Conservation (phyloP, 2,797 vertebrate genomes). For the Syngnathus rostellatus region DNA sequence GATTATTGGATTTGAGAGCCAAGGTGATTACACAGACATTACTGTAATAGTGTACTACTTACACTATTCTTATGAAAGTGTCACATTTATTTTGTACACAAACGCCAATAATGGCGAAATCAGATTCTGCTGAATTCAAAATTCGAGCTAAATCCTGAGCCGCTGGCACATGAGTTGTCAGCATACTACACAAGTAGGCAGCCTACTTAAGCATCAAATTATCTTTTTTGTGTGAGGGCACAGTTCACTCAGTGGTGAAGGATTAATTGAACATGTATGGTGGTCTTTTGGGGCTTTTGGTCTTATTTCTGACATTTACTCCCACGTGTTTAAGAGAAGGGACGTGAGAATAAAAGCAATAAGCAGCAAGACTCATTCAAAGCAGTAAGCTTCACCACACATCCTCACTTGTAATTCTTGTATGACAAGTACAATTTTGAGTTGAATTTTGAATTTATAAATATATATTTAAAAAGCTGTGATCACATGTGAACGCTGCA, state of each 20-base stretch:
- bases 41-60: constrained; percentile 3
- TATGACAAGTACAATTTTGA: not conserved
- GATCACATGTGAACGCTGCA: constrained; percentile 17
- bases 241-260: not conserved
- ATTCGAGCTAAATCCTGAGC: not conserved
- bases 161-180: not conserved
- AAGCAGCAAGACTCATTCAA: not conserved
- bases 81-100: not conserved
- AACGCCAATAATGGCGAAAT: not conserved
- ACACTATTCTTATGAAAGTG: not conserved
- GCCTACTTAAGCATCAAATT: not conserved
- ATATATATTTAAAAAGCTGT: not conserved
- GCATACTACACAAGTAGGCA: too few species aligned
- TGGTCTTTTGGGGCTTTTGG: not conserved
- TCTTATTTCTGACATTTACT: not conserved
- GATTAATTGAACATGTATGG: not conserved
- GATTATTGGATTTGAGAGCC: constrained; percentile 26
- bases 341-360: not conserved
- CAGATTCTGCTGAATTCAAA: not conserved
- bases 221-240: not conserved
- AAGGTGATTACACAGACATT: constrained; percentile 3
- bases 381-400: not conserved
- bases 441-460: too few species aligned
- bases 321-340: not conserved
- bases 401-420: not conserved